A percentile compares a stretch with the other conserved stretches of the same genome.
Evolutionary conservation across 2,888 invertebrate genomes (phyloP).

Genomic region (Eupithecia subfuscata): DNA sequence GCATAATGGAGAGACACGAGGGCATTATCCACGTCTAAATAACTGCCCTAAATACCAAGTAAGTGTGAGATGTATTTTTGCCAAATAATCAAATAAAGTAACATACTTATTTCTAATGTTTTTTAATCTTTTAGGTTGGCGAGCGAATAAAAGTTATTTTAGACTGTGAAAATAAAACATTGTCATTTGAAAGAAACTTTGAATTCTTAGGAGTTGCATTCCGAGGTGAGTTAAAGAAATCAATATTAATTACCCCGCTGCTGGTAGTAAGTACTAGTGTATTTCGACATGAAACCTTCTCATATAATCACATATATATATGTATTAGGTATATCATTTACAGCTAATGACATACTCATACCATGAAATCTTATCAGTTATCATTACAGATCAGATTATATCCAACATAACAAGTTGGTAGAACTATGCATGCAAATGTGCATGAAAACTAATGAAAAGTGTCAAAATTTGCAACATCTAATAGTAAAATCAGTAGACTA

Average conservation of each 20-base stretch:
- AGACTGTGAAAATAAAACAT: conserved; percentile 98
- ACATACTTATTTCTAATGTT: background rate
- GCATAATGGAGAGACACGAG: conserved; percentile 98
- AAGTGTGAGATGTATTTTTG: conserved; percentile 43
- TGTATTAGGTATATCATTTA: too few species aligned
- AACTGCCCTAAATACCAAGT: conserved; percentile 99
- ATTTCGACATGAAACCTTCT: too few species aligned
- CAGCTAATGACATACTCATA: too few species aligned
- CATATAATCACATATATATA: too few species aligned
- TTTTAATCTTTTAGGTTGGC: conserved; percentile 88
- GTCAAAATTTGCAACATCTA: too few species aligned
- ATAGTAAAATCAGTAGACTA: too few species aligned
- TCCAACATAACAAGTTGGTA: too few species aligned
- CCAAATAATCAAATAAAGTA: background rate
- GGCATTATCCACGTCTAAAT: conserved; percentile 96
- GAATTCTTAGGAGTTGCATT: conserved; percentile 99
- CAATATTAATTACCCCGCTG: background rate
- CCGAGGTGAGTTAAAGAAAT: conserved; percentile 85
- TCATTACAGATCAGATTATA: too few species aligned
- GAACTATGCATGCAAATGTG: too few species aligned
- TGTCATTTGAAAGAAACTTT: conserved; percentile 98
- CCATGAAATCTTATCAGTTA: too few species aligned
- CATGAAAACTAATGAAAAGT: too few species aligned
- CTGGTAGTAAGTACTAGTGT: background rate
- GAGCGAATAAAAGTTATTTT: conserved; percentile 98